Conservation (phyloP, 2,888 invertebrate species). For the Autographa gamma region DNA sequence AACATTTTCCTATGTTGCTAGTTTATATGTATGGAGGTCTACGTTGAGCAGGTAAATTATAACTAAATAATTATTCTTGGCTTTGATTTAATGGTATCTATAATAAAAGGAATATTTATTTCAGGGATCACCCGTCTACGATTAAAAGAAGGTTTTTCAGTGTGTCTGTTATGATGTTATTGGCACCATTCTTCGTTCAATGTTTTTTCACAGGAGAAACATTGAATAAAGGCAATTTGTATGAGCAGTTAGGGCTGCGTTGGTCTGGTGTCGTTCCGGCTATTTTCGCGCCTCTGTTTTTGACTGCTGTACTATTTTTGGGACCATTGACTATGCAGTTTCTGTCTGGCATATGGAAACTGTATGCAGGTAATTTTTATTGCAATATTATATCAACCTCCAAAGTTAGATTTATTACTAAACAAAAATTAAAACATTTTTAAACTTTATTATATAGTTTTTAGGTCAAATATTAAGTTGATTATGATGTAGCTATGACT, state of each 20-base stretch:
- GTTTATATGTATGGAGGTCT: slow-evolving; percentile 96
- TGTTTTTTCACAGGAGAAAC: slow-evolving; percentile 91
- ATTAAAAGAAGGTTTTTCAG: slow-evolving; percentile 96
- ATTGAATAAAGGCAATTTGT: slow-evolving; percentile 90
- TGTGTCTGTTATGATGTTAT: slow-evolving; percentile 93
- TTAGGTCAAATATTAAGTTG: too few relatives aligned
- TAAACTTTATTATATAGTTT: too few relatives aligned
- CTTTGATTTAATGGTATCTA: not conserved
- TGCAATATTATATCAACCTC: not conserved
- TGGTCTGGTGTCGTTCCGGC: slow-evolving; percentile 93
- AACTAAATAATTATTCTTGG: slow-evolving; percentile 8
- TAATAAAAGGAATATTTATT: slow-evolving; percentile 61
- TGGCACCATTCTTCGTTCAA: slow-evolving; percentile 94
- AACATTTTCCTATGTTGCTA: slow-evolving; percentile 94
- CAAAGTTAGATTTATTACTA: not conserved
- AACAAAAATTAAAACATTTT: too few relatives aligned
- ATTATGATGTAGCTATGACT: not conserved
- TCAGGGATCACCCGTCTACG: slow-evolving; percentile 95
- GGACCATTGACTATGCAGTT: slow-evolving; percentile 94
- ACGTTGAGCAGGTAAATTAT: slow-evolving; percentile 91
- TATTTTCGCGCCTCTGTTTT: slow-evolving; percentile 91
- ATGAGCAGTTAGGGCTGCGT: slow-evolving; percentile 93
- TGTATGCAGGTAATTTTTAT: slow-evolving; percentile 89
- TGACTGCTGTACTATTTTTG: slow-evolving; percentile 94
- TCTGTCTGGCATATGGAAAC: slow-evolving; percentile 91